Evolutionary conservation across 2,888 invertebrate species (phyloP), one percentile per base, ranked within the genome.

Genomic region (Sympetrum striolatum): DNA sequence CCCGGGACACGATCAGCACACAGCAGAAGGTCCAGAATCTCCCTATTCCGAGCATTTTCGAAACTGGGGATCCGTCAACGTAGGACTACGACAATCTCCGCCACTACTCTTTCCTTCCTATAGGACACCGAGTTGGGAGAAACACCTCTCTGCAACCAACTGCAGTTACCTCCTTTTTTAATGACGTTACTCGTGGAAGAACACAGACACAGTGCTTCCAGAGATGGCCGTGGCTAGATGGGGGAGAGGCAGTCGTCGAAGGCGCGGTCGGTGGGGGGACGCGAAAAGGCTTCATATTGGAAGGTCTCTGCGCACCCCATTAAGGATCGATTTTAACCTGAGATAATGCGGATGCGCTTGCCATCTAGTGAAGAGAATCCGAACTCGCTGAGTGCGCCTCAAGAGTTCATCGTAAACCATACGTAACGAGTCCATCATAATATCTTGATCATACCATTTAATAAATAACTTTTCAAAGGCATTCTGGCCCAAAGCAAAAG

Each of bases 21-120:
- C 86, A 86, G 86, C 86, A 86, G 86, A 86, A 60, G 86, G 58
- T 86, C 86, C 86, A 86, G 86, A 86, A 86, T 64, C 86, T 86
- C 86, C 86, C 86, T 86, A 86, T 58, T 86, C 86, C 86, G 86
- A 86, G 37, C 86, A 86, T 86, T 60, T 86, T 60, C 60, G 37
- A 86, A 60, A 22, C 60, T 58, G 86, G 86, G 82, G 82, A 82
- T 82, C 58, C 58, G 5, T 86, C 35, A 31, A 35, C 31, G 58
- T 58, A 35, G 48, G 82, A 39, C 60, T 86, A 58, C 35, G 60
- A 60, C 60, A 86, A 86, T 86, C 73, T 73, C 86, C 86, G 58
- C 60, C 86, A 86, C 86, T 86, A 86, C 86, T 86, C 86, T 39
- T 64, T 86, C 60, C 86, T 86, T 86, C 35, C 35, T 37, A 86